Percentiles rank a stretch among this genome's conserved stretches.
Conservation (phyloP, 2,113 vertebrate genomes). For the Gadus macrocephalus region DNA sequence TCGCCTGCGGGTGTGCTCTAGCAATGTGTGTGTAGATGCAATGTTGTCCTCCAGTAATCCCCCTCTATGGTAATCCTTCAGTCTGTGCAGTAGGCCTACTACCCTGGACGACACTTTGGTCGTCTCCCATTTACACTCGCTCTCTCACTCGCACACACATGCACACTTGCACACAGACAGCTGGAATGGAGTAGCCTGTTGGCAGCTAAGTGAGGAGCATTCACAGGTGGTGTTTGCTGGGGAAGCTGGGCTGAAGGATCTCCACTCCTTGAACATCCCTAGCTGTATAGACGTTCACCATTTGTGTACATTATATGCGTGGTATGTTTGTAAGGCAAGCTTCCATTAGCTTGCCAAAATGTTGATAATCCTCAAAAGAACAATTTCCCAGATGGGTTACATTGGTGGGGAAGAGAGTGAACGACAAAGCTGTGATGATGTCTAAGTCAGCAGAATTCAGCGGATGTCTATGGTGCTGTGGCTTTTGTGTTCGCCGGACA, state of each 20-base stretch:
- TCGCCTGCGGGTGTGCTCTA: no score
- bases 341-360: no score
- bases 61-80: conserved; percentile 53
- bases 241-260: conserved; percentile 34
- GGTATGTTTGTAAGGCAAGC: no score
- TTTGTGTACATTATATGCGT: no score
- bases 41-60: conserved; percentile 48
- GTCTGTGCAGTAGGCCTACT: conserved; percentile 32
- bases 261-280: no score
- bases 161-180: conserved; percentile 34
- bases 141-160: no score
- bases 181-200: conserved; percentile 51
- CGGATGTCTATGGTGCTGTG: not conserved
- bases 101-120: conserved; percentile 40
- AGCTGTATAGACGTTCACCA: no score
- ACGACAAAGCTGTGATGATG: no score
- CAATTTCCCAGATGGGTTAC: no score
- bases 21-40: no score
- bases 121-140: conserved; percentile 7
- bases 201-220: conserved; percentile 50
- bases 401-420: no score
- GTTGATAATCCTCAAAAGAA: no score
- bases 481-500: not conserved
- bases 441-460: not conserved
- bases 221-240: conserved; percentile 54